These are phyloP conservation scores for Habroteleia sp. DNA, from an alignment of 2,888 invertebrate genomes.

Conservation along the genomic window DNA sequence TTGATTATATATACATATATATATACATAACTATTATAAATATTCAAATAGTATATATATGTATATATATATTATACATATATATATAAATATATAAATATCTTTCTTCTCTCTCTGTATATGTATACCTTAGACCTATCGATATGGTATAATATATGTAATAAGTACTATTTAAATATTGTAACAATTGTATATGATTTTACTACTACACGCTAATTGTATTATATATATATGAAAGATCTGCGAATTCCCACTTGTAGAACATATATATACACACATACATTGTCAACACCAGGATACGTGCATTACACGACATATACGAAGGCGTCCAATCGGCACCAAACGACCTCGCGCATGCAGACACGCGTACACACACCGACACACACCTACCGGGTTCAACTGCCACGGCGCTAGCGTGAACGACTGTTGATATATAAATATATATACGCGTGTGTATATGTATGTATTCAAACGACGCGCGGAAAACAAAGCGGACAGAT, in stretches of 20 bases:
- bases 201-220: constrained; percentile 81
- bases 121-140: constrained; percentile 76
- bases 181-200: constrained; percentile 82
- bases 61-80: constrained; percentile 74
- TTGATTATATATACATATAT: constrained; percentile 75
- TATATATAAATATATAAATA: constrained; percentile 73
- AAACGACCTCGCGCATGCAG: constrained; percentile 43
- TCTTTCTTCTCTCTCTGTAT: constrained; percentile 76
- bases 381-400: constrained; percentile 73
- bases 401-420: constrained; percentile 77
- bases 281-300: constrained; percentile 54
- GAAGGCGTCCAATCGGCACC: constrained; percentile 5
- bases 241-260: constrained; percentile 80
- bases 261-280: constrained; percentile 72
- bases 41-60: constrained; percentile 67
- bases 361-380: constrained; percentile 24
- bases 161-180: constrained; percentile 82
- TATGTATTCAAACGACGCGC: constrained; percentile 56
- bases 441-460: constrained; percentile 45
- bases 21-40: constrained; percentile 58
- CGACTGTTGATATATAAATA: constrained; percentile 67
- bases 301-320: constrained; percentile 44
- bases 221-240: constrained; percentile 80
- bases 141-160: constrained; percentile 78
- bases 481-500: constrained; percentile 58